Conservation (phyloP, 2,797 vertebrate species). For the Todus mexicanus region DNA sequence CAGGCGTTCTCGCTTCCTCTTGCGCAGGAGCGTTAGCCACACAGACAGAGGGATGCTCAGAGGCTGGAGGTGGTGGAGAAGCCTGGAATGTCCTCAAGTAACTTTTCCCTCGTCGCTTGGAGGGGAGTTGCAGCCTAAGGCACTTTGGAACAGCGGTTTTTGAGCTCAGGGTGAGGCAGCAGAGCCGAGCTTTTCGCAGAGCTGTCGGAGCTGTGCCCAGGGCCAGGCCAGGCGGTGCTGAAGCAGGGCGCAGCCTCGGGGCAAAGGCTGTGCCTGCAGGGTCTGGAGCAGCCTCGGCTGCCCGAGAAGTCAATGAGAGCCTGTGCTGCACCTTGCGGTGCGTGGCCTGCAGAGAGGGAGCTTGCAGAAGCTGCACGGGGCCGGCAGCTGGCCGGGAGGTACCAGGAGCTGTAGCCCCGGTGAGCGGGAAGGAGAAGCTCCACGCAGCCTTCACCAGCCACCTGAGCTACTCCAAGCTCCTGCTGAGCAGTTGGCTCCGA, state of each 20-base stretch:
- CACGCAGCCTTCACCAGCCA: background rate
- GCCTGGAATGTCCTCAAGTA: background rate
- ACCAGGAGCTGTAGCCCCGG: rapidly evolving
- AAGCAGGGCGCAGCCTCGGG: background rate
- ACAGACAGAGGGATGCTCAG: background rate
- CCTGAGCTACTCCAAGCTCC: background rate
- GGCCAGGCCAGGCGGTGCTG: background rate
- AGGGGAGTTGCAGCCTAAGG: background rate
- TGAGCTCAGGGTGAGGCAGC: background rate
- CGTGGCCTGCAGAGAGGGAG: background rate
- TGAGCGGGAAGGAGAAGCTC: background rate
- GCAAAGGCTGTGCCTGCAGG: background rate
- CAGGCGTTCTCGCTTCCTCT: background rate
- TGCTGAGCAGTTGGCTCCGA: background rate
- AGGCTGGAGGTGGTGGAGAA: background rate
- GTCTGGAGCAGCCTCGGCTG: background rate
- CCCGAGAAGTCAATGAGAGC: background rate
- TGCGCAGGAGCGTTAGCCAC: background rate
- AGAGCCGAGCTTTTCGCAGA: background rate
- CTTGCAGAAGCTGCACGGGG: background rate
- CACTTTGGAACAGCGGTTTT: background rate
- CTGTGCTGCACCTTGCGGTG: background rate
- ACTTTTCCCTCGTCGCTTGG: background rate
- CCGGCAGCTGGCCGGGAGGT: background rate
- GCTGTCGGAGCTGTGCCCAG: rapidly evolving